Evolutionary conservation across 2,888 invertebrate genomes (phyloP), one percentile per base, ranked within the genome.

Genomic region (Escarpia spicata): DNA sequence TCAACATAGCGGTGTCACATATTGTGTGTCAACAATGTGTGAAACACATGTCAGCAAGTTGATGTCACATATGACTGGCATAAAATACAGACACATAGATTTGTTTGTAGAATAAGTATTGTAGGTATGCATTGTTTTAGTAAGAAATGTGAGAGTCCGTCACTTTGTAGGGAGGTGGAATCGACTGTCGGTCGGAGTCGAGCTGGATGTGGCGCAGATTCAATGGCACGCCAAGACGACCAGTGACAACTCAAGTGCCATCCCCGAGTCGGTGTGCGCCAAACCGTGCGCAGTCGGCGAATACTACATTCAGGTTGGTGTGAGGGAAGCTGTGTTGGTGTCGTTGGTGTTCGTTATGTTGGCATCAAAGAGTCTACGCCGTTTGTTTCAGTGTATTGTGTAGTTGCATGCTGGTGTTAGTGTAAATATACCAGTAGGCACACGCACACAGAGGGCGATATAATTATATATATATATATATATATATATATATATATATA

Each of bases 191-290:
- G 75, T 26, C 19, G 75, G 75, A 3, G 75, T 75, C 26, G 75
- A 75, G 75, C 4, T 75, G 75, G n/a, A 75, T 6, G 19, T 75
- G n/a, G 19, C 75, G 19, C 75, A 75, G 75, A 75, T 75, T 75
- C 75, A 75, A 26, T 75, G 75, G 75, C 19, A 75, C 75, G 75
- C 75, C 2, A 75, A 26, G 75, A 75, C 75, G 75, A 75, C 26
- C 15, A 75, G 75, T 75, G 75, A 75, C 26, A 75, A 75, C 75
- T 75, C 75, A 26, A 75, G 26, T 75, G 19, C 6, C 75, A 75
- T 75, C 75, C 93, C 93, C 0, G 93, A 93, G 43, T 93, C 94
- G 2, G 92, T 93, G 43, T 94, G 94, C 92, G 93, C 93, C 91
- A 60, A 91, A 60, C 94, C 94, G 2, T 94, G 94, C 91, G 15